Evolutionary conservation across 2,888 invertebrate genomes (phyloP).

Genomic region (Galerucella calmariensis): DNA sequence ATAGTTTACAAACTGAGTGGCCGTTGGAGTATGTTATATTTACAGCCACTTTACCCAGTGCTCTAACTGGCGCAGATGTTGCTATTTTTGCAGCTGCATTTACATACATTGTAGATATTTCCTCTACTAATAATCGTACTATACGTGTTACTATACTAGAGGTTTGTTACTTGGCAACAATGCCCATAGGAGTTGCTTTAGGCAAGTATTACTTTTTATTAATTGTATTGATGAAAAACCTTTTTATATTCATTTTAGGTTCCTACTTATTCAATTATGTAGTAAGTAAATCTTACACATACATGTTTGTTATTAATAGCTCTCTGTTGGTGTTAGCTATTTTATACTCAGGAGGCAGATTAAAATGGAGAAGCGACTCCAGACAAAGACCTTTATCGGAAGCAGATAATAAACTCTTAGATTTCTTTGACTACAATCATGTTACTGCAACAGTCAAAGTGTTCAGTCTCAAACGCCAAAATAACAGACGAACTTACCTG

Average conservation of each 20-base stretch:
- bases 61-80: constrained; percentile 81
- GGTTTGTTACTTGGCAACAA: constrained; percentile 82
- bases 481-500: constrained; percentile 72
- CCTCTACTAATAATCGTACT: constrained; percentile 76
- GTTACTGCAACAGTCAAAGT: constrained; percentile 73
- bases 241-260: constrained; percentile 65
- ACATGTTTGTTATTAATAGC: constrained; percentile 80
- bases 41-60: constrained; percentile 80
- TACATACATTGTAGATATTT: constrained; percentile 83
- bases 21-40: constrained; percentile 80
- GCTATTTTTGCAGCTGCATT: constrained; percentile 84
- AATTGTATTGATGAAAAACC: too few species aligned
- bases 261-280: constrained; percentile 70
- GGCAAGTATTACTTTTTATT: constrained; percentile 65
- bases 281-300: constrained; percentile 73
- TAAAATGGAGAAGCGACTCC: constrained; percentile 78
- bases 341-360: constrained; percentile 71
- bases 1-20: constrained; percentile 71
- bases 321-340: constrained; percentile 72
- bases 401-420: constrained; percentile 69
- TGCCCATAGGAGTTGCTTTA: constrained; percentile 83
- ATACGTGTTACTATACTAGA: constrained; percentile 85
- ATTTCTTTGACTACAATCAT: constrained; percentile 80
- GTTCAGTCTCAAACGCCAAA: constrained; percentile 70
- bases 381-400: constrained; percentile 73